Evolutionary conservation across 1,140 invertebrate species (phyloP).

Genomic region (Dryas iulia): DNA sequence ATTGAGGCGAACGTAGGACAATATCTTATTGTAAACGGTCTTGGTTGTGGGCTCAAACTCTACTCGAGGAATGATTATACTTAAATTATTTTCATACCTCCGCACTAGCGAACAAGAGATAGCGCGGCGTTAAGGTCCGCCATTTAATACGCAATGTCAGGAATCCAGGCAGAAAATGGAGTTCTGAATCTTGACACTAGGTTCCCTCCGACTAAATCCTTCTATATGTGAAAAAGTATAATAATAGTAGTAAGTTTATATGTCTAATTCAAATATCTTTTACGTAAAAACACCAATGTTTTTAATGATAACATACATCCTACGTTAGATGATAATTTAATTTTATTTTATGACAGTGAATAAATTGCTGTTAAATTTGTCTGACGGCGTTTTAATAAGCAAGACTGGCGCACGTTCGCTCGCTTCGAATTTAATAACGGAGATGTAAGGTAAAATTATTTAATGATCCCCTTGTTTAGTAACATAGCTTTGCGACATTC

Average conservation of each 20-base stretch:
- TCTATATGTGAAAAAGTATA: too few species aligned
- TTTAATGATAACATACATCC: neutral
- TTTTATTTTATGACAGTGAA: constrained; percentile 17
- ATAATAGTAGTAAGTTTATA: neutral
- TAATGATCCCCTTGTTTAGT: constrained; percentile 23
- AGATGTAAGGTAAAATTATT: constrained; percentile 29
- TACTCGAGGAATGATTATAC: too few species aligned
- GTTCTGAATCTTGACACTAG: too few species aligned
- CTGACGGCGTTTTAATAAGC: constrained; percentile 27
- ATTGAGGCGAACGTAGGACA: too few species aligned
- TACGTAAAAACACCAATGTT: neutral
- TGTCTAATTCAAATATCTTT: neutral
- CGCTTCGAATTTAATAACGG: constrained; percentile 28
- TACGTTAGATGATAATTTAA: constrained; percentile 9
- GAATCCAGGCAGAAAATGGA: too few species aligned
- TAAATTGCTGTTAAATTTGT: constrained; percentile 24
- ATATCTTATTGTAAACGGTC: too few species aligned
- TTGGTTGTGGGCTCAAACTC: too few species aligned
- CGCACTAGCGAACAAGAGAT: too few species aligned
- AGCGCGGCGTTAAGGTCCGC: too few species aligned
- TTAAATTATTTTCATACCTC: too few species aligned
- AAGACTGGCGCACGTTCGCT: constrained; percentile 21
- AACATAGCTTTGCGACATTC: constrained; percentile 16
- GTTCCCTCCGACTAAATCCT: too few species aligned
- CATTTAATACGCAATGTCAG: too few species aligned